These are phyloP conservation scores for Pionites leucogaster DNA, from an alignment of 2,113 vertebrate species.

Conservation along the genomic window DNA sequence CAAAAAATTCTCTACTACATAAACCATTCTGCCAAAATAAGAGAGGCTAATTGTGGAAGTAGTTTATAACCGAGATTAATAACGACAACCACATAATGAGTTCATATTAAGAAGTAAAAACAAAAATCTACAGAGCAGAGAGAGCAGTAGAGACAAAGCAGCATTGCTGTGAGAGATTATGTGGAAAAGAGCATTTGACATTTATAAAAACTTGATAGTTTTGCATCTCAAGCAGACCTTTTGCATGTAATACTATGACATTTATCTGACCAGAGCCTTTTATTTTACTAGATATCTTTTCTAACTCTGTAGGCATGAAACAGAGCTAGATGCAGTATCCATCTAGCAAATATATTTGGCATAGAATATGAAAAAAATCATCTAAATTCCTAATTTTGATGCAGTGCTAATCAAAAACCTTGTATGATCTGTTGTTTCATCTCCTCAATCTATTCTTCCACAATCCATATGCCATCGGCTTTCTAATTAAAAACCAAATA, in stretches of 20 bases:
- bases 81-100: neutral
- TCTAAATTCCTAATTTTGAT: neutral
- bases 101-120: neutral
- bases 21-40: neutral
- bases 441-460: neutral
- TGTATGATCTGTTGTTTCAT: neutral
- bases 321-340: neutral
- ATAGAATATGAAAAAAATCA: neutral
- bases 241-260: neutral
- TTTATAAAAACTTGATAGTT: neutral
- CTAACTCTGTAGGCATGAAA: neutral
- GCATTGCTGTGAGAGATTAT: neutral
- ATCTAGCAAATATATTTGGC: neutral
- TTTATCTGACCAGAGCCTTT: neutral
- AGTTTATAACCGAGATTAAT: neutral
- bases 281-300: neutral
- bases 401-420: neutral
- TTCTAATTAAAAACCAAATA: neutral
- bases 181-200: neutral
- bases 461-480: neutral
- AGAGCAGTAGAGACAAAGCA: neutral
- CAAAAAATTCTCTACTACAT: neutral
- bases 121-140: neutral
- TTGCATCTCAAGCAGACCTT: neutral
- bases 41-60: neutral